Evolutionary conservation across 2,113 vertebrate genomes (phyloP).

Genomic region (Sapajus apella): DNA sequence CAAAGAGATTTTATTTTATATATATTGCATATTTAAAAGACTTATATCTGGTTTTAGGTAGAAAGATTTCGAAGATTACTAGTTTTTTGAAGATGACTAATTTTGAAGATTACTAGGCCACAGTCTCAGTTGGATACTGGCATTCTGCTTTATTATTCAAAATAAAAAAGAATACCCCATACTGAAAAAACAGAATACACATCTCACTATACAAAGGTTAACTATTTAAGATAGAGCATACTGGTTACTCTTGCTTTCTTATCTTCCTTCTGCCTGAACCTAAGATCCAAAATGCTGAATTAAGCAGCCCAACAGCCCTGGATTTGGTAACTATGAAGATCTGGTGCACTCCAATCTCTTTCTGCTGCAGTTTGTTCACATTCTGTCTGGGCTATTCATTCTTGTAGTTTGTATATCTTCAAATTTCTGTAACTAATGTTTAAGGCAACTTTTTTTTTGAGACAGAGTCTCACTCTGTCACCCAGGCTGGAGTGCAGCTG

Average conservation of each 20-base stretch:
- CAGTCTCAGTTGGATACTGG: not conserved
- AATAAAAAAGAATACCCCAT: not conserved
- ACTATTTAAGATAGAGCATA: not conserved
- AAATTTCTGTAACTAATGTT: not conserved
- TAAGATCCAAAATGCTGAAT: not conserved
- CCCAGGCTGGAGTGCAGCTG: too few species aligned
- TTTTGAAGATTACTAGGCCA: not conserved
- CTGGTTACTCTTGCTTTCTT: not conserved
- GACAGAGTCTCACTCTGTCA: too few species aligned
- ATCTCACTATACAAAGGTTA: conserved; percentile 2
- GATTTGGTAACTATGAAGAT: not conserved
- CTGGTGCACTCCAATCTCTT: not conserved
- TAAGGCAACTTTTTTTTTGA: not conserved
- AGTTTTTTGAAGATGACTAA: not conserved
- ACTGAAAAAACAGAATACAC: not conserved
- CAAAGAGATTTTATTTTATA: not conserved
- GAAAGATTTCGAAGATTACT: not conserved
- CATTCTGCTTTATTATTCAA: conserved; percentile 25
- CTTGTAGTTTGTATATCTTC: not conserved
- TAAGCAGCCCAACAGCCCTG: not conserved
- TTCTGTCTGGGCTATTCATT: not conserved
- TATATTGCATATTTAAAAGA: not conserved
- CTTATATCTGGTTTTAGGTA: not conserved
- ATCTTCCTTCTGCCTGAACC: not conserved
- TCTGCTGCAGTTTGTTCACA: not conserved